Percentiles rank a stretch among this genome's conserved stretches.
Conservation (phyloP, 1,140 invertebrate species). For the Bombyx mandarina region DNA sequence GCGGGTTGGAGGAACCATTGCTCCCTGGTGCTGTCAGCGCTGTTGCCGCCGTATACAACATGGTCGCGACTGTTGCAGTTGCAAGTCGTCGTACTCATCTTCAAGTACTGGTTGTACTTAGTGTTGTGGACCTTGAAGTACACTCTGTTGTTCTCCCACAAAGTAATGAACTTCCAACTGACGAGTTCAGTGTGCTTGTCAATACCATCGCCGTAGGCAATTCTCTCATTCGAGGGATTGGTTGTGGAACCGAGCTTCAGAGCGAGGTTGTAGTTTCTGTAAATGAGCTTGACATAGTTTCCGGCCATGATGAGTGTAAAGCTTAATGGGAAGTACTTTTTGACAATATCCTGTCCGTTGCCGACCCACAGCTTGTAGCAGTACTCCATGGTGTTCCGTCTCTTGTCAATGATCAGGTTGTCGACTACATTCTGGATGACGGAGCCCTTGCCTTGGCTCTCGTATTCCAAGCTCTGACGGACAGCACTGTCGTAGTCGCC, state of each 20-base stretch:
- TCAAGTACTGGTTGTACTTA: no score
- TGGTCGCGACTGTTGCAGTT: no score
- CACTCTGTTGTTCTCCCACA: constrained; percentile 2
- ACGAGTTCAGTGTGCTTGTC: background rate
- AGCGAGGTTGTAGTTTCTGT: background rate
- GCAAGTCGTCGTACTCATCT: no score
- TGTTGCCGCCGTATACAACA: no score
- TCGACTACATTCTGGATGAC: background rate
- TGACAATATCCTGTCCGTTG: background rate
- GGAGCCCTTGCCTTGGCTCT: background rate
- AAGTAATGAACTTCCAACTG: background rate
- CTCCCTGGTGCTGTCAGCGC: no score
- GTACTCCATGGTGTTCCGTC: background rate
- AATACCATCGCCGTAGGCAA: background rate
- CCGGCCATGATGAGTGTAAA: background rate
- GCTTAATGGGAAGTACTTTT: constrained; percentile 1
- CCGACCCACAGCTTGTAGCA: background rate
- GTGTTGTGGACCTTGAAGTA: background rate
- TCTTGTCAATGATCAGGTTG: background rate
- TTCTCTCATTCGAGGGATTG: background rate
- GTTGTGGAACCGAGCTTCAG: background rate
- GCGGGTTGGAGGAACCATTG: no score
- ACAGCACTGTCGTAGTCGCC: background rate
- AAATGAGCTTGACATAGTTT: background rate
- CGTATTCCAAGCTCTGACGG: background rate